A percentile compares a stretch with the other conserved stretches of the same genome.
phyloP scores from a whole-genome alignment of 2,888 invertebrate species.

The Drosophila buzzatii region DNA sequence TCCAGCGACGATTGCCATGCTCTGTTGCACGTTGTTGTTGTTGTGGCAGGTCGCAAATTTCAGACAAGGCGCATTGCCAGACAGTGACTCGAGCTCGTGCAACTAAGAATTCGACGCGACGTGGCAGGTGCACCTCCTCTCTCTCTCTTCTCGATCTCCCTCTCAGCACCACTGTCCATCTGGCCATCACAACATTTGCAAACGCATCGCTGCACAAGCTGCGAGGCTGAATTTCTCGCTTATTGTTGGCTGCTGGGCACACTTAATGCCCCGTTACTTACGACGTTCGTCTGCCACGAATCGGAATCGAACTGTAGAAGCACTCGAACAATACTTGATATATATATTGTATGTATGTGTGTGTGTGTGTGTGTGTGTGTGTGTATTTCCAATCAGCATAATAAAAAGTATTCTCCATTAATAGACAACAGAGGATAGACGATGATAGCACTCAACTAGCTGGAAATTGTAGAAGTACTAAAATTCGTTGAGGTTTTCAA shows the following conservation, averaged over 20 bases:
- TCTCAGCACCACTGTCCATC: background rate
- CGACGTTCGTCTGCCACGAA: conserved; percentile 49
- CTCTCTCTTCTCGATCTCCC: background rate
- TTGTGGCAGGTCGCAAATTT: conserved; percentile 68
- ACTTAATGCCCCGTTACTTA: conserved; percentile 69
- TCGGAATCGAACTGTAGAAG: conserved; percentile 37
- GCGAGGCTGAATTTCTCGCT: conserved; percentile 30
- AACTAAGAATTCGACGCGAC: conserved; percentile 24
- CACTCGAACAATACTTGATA: conserved; percentile 49
- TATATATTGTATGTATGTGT: background rate
- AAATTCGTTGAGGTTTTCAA: background rate
- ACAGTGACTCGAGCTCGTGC: conserved; percentile 48
- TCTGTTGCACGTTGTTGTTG: conserved; percentile 56
- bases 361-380: background rate
- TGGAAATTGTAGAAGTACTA: background rate
- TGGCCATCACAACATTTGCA: conserved; percentile 16
- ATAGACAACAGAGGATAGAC: conserved; percentile 13
- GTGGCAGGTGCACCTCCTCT: conserved; percentile 35
- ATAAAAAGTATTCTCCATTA: conserved; percentile 44
- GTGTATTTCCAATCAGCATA: conserved; percentile 19
- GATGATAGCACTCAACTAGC: conserved; percentile 4
- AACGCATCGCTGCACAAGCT: conserved; percentile 69
- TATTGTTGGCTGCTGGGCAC: conserved; percentile 50
- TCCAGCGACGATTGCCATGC: conserved; percentile 61
- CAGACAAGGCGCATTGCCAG: conserved; percentile 68